Base-by-base conservation (phyloP, 1,140 invertebrate species). In the Condylostylus longicornis region DNA sequence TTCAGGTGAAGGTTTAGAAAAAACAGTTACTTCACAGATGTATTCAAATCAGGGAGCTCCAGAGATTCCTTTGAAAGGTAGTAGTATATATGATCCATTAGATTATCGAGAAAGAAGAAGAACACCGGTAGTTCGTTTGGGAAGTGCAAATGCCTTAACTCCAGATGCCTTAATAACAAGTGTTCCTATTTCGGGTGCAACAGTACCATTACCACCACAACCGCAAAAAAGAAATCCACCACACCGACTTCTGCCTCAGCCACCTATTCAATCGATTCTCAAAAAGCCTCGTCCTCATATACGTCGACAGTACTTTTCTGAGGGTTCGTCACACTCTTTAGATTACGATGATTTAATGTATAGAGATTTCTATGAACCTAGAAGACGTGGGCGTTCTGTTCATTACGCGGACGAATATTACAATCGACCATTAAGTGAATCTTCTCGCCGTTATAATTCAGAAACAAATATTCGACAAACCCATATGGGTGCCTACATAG, bases 311-410 rank as follows among this genome's bases (percentile, higher is more conserved):
- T 44, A 53, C 36, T 58, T 57, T 12, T 6, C 10, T 19, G 54
- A 58, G 30, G 51, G 53, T 0, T 53, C 55, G n/a, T 58, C 55
- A 2, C 43, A 55, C 1, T 58, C 55, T 5, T 39, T 58, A 18
- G 55, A 58, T 42, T 58, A 58, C 18, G 55, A 58, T 36, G 55
- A 58, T 46, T 36, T 58, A n/a, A n/a, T n/a, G n/a, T n/a, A n/a
- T n/a, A n/a, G n/a, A n/a, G n/a, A n/a, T n/a, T n/a, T n/a, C n/a
- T n/a, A 17, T 8, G 6, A 13, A 17, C 7, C 7, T 7, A 17
- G 15, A 31, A 58, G 35, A 58, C 52, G 35, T 58, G 54, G 54
- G 52, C 52, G 1, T 42, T 52, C 0, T 49, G 54, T 4, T 54
- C 52, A 17, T 54, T 58, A 23, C 54, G 54, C 12, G 57, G 25